A percentile compares a stretch with the other conserved stretches of the same genome.
These are phyloP conservation scores for Lophotis ruficrista DNA, from an alignment of 2,113 vertebrate species.

Conservation along the genomic window DNA sequence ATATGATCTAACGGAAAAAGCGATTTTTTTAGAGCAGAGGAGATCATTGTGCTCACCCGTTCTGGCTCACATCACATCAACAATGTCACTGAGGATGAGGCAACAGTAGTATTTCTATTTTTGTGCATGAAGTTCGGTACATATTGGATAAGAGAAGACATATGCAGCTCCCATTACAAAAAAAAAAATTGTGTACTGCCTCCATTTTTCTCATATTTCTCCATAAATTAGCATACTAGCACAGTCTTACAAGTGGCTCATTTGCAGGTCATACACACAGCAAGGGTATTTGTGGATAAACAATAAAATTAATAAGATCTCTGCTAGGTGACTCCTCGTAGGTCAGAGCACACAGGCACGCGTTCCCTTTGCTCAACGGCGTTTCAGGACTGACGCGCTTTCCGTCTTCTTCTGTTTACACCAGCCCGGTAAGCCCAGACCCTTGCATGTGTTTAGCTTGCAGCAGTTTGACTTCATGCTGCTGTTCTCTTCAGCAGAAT, in stretches of 20 bases:
- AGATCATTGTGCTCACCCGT: background rate
- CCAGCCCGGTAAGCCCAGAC: background rate
- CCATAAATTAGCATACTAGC: background rate
- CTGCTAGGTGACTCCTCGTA: background rate
- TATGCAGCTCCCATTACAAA: background rate
- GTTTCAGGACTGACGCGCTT: background rate
- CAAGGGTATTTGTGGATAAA: background rate
- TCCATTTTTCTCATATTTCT: background rate
- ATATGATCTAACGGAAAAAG: background rate
- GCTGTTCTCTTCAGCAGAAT: background rate
- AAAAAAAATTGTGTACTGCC: background rate
- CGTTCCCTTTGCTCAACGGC: background rate
- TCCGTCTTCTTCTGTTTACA: background rate
- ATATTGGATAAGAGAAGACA: background rate
- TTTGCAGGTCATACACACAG: background rate
- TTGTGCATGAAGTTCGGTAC: constrained; percentile 50
- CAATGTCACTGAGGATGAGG: constrained; percentile 48
- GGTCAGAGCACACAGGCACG: background rate
- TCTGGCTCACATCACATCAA: constrained; percentile 55
- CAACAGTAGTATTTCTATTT: constrained; percentile 47
- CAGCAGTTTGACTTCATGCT: background rate
- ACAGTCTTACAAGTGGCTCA: background rate
- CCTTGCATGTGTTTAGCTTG: fast-evolving
- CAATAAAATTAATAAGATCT: background rate
- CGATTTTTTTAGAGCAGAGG: background rate